Conservation (phyloP, 2,888 invertebrate species). For the Hoplodrina blanda region DNA sequence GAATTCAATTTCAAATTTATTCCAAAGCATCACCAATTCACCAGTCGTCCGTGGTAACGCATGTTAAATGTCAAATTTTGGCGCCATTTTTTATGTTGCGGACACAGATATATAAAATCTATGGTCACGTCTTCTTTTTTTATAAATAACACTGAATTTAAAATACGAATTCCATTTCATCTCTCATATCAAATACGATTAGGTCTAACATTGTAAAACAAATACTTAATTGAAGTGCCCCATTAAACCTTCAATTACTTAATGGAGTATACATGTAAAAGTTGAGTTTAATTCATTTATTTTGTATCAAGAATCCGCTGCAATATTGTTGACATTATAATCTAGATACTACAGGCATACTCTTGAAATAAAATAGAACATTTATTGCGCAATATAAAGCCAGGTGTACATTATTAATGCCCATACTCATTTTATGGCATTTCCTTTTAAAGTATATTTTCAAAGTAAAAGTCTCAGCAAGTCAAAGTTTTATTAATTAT, state of each 20-base stretch:
- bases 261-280: constrained; percentile 44
- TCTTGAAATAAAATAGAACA: constrained; percentile 36
- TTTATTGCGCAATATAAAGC: constrained; percentile 31
- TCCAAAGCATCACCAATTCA: not conserved
- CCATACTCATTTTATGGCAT: constrained; percentile 1
- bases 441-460: not conserved
- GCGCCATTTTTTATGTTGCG: constrained; percentile 23
- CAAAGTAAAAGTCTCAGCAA: constrained; percentile 4
- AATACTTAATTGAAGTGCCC: not conserved
- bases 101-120: constrained; percentile 24
- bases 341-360: constrained; percentile 26
- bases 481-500: not conserved
- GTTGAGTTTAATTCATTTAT: constrained; percentile 32
- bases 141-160: not conserved
- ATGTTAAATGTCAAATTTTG: constrained; percentile 36
- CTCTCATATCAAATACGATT: constrained; percentile 2
- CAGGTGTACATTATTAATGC: constrained; percentile 18
- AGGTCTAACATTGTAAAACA: constrained; percentile 12
- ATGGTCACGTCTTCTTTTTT: not conserved
- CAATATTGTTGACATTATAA: constrained; percentile 54
- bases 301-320: constrained; percentile 14
- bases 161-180: not conserved
- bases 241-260: constrained; percentile 30
- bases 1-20: constrained; percentile 42
- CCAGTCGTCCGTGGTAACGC: not conserved